Conservation (phyloP, 2,797 vertebrate species). For the Parauchenoglanis ngamensis region DNA sequence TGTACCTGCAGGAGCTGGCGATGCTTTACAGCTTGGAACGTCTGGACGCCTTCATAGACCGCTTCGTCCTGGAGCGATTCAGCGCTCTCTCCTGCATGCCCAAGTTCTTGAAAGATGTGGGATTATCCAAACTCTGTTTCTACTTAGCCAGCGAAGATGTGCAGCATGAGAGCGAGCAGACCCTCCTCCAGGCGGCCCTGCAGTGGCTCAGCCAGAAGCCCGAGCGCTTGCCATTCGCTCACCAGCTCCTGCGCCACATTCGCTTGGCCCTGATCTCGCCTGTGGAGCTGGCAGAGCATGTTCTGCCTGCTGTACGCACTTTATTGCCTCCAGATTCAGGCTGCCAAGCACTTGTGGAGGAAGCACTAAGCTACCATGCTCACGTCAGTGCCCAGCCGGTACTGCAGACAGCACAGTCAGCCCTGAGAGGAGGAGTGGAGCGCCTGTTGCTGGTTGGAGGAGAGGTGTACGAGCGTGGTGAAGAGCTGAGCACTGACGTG, state of each 20-base stretch:
- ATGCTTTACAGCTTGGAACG: constrained; percentile 89
- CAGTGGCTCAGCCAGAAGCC: constrained; percentile 88
- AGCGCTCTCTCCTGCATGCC: constrained; percentile 83
- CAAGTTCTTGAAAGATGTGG: constrained; percentile 81
- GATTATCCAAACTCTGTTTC: constrained; percentile 81
- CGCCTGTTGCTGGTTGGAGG: constrained; percentile 89
- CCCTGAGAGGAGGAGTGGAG: constrained; percentile 79
- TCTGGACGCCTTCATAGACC: constrained; percentile 86
- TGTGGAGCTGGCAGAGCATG: constrained; percentile 77
- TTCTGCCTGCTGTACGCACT: constrained; percentile 80
- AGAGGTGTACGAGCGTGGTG: constrained; percentile 88
- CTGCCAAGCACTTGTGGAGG: constrained; percentile 85
- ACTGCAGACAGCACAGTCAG: constrained; percentile 81
- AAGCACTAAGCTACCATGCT: constrained; percentile 85
- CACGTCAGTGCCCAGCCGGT: constrained; percentile 82
- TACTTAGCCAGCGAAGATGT: constrained; percentile 86
- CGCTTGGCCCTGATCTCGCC: constrained; percentile 87
- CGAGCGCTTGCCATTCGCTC: constrained; percentile 75
- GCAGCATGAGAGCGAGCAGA: constrained; percentile 86
- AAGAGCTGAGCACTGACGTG: constrained; percentile 89
- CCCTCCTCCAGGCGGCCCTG: constrained; percentile 83
- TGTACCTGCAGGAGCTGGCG: constrained; percentile 91
- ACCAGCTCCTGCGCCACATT: constrained; percentile 84
- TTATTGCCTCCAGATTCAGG: constrained; percentile 81
- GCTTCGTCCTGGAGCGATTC: constrained; percentile 85